phyloP scores from a whole-genome alignment of 2,113 vertebrate species.

The Lates calcarifer region DNA sequence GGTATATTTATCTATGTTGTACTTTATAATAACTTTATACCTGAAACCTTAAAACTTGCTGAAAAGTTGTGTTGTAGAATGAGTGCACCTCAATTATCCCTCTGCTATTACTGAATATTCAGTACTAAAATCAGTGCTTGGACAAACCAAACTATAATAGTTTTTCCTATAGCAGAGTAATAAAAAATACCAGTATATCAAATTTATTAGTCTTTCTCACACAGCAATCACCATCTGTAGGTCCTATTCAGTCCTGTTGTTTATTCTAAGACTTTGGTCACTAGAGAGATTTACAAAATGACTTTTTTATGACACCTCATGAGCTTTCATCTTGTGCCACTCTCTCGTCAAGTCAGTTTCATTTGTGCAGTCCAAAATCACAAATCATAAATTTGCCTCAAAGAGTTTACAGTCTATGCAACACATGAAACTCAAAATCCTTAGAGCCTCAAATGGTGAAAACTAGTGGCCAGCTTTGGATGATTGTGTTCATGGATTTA shows the following conservation, averaged over 20 bases:
- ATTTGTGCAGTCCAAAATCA: background rate
- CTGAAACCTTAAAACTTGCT: background rate
- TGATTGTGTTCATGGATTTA: background rate
- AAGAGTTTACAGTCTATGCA: background rate
- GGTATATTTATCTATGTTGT: conserved; percentile 1
- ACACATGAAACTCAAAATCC: background rate
- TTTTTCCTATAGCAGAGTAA: background rate
- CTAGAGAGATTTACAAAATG: too few species aligned
- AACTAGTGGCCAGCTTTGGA: background rate
- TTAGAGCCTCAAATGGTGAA: background rate
- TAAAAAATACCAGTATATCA: background rate
- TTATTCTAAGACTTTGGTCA: background rate
- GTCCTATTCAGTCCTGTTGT: background rate
- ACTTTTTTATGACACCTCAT: too few species aligned
- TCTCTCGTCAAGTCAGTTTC: background rate
- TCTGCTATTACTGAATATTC: background rate
- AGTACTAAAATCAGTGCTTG: background rate
- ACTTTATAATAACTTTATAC: background rate
- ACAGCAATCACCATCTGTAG: background rate
- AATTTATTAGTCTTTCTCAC: background rate
- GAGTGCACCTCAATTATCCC: background rate
- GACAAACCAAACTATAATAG: background rate
- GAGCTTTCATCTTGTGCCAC: background rate
- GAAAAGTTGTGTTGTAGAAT: background rate
- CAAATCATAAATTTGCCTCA: background rate